These are phyloP conservation scores for Agrotis ipsilon DNA, from an alignment of 2,888 invertebrate genomes.

Conservation along the genomic window DNA sequence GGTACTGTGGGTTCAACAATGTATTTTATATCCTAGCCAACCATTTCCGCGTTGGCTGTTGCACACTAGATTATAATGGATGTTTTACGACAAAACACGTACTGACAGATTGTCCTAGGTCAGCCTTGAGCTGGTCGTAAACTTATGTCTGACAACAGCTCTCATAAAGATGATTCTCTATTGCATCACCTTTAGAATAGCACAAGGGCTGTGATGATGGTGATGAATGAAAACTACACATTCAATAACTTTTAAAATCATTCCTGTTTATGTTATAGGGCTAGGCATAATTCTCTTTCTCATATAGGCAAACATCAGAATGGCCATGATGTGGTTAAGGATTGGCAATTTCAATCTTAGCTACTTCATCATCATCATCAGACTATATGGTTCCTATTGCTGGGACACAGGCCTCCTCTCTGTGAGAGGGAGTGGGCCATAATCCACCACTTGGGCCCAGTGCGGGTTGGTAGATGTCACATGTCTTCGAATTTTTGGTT, in stretches of 20 bases:
- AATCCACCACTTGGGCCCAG: no score
- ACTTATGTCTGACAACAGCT: not conserved
- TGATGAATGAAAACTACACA: not conserved
- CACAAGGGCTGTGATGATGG: not conserved
- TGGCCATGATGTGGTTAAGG: not conserved
- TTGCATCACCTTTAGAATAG: not conserved
- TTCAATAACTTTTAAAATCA: not conserved
- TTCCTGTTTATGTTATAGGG: not conserved
- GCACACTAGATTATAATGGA: constrained; percentile 3
- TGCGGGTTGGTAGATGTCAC: no score
- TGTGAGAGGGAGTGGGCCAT: no score
- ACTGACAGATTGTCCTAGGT: constrained; percentile 30
- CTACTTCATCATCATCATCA: no score
- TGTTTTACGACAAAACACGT: constrained; percentile 19
- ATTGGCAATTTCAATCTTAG: not conserved
- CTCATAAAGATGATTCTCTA: not conserved
- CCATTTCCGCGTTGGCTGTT: constrained; percentile 2
- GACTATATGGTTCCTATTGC: no score
- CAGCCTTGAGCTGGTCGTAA: not conserved
- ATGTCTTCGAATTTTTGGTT: no score
- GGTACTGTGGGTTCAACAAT: not conserved
- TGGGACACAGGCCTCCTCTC: no score
- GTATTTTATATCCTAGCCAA: constrained; percentile 7
- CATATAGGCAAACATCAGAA: not conserved
- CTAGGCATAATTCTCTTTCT: not conserved